These are phyloP conservation scores for Sitophilus oryzae DNA, from an alignment of 1,140 invertebrate genomes.

Conservation along the genomic window DNA sequence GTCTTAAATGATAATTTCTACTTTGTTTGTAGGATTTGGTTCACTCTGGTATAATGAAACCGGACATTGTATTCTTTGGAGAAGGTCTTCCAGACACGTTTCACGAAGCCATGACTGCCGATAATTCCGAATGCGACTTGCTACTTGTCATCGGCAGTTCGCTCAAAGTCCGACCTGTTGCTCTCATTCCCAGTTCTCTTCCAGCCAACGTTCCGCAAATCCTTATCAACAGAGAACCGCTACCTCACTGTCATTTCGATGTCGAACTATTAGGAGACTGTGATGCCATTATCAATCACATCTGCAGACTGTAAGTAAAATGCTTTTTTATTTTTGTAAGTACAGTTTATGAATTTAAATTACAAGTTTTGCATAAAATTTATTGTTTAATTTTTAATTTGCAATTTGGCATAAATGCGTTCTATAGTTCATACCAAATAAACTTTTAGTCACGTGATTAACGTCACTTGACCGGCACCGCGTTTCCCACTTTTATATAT, in stretches of 20 bases:
- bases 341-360: background rate
- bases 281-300: slow-evolving; percentile 79
- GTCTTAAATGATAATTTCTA: slow-evolving; percentile 24
- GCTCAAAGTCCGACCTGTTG: slow-evolving; percentile 83
- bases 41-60: slow-evolving; percentile 74
- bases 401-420: too few species aligned
- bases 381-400: background rate
- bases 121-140: slow-evolving; percentile 80
- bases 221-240: slow-evolving; percentile 79
- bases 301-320: slow-evolving; percentile 62
- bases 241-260: slow-evolving; percentile 80
- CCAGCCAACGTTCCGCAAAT: slow-evolving; percentile 78
- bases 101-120: slow-evolving; percentile 72
- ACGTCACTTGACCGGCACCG: too few species aligned
- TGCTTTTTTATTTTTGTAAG: background rate
- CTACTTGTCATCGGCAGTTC: slow-evolving; percentile 88
- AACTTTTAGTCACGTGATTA: too few species aligned
- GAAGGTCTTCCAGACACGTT: slow-evolving; percentile 84
- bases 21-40: slow-evolving; percentile 34
- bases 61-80: slow-evolving; percentile 93
- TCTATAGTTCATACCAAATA: too few species aligned
- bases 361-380: background rate
- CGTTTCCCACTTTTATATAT: too few species aligned
- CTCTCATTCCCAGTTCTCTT: slow-evolving; percentile 79
- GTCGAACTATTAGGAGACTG: slow-evolving; percentile 86